Percentiles rank a stretch among this genome's conserved stretches.
Evolutionary conservation across 2,113 vertebrate genomes (phyloP).

Genomic region (Myanophis thanlyinensis): DNA sequence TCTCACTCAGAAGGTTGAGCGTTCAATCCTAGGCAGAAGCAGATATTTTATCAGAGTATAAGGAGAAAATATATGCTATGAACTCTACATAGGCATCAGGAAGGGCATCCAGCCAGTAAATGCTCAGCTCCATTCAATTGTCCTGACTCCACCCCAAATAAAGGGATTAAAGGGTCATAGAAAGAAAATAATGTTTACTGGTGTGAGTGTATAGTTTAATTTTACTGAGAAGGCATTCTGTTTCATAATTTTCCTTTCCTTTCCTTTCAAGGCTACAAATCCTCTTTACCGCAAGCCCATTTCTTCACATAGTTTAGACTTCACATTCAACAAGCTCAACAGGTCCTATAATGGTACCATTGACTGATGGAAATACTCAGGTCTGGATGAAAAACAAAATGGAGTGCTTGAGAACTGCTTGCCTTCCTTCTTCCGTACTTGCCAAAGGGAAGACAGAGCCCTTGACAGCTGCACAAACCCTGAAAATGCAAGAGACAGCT

Average conservation of each 20-base stretch:
- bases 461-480: constrained; percentile 46
- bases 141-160: background rate
- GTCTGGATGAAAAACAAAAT: background rate
- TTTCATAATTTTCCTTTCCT: background rate
- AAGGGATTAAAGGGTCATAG: background rate
- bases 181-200: background rate
- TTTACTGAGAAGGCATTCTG: constrained; percentile 6
- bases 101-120: background rate
- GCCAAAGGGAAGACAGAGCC: constrained; percentile 48
- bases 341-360: constrained; percentile 88
- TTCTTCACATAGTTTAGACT: constrained; percentile 83
- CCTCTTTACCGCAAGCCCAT: constrained; percentile 92
- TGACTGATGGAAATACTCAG: constrained; percentile 74
- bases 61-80: background rate
- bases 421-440: constrained; percentile 41
- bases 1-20: background rate
- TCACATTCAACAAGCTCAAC: constrained; percentile 84
- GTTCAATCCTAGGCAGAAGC: background rate
- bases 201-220: background rate
- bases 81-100: background rate
- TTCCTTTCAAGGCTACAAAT: constrained; percentile 83
- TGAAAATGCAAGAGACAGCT: constrained; percentile 38
- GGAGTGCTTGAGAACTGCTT: constrained; percentile 46
- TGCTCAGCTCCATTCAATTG: background rate
- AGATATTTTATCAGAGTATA: background rate